These are phyloP conservation scores for Delphinus delphis DNA, from an alignment of 2,113 vertebrate genomes.

Conservation along the genomic window DNA sequence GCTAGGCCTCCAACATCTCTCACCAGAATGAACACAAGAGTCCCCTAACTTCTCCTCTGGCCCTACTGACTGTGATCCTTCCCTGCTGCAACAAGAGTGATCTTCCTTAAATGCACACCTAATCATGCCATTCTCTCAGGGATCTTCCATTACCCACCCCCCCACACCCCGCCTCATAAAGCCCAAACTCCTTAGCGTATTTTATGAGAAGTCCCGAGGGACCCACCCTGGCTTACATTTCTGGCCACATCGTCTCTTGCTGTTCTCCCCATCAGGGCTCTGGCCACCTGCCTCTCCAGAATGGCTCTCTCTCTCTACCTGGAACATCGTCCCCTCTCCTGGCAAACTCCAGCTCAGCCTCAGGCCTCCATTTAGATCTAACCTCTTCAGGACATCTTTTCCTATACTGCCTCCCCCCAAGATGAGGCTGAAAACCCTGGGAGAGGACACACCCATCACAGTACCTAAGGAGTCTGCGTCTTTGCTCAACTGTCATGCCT, in stretches of 20 bases:
- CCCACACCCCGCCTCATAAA: background rate
- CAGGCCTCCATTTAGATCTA: background rate
- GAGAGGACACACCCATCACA: background rate
- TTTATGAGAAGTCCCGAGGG: background rate
- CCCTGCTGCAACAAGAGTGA: background rate
- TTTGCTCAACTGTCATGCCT: background rate
- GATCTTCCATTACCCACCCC: background rate
- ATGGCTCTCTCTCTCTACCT: too few species aligned
- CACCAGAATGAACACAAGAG: fast-evolving
- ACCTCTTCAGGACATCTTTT: too few species aligned
- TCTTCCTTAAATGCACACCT: background rate
- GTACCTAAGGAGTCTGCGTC: background rate
- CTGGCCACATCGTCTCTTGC: background rate
- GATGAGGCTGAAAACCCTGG: background rate
- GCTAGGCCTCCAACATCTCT: fast-evolving
- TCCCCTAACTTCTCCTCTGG: background rate
- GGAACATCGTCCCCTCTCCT: background rate
- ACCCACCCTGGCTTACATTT: background rate
- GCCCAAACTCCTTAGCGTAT: background rate
- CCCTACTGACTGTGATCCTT: background rate
- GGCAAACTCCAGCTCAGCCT: background rate
- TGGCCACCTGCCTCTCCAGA: background rate
- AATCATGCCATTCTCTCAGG: background rate
- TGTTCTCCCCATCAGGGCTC: background rate
- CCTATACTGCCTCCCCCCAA: background rate